Evolutionary conservation across 1,140 invertebrate species (phyloP).

Genomic region (Pseudomyrmex pallidus): DNA sequence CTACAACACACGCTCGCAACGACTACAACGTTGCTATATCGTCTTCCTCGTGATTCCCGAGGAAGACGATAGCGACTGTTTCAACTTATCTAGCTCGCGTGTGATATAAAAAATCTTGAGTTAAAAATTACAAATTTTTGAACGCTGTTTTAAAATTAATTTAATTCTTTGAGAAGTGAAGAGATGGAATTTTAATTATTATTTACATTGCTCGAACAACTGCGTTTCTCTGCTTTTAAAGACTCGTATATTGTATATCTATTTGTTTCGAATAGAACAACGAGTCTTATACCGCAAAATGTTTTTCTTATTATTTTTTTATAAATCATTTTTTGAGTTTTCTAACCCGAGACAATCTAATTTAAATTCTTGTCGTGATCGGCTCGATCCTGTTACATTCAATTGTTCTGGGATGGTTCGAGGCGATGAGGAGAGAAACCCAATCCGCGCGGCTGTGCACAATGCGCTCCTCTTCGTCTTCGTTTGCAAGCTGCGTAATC

Average conservation of each 20-base stretch:
- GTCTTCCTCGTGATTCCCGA: constrained; percentile 5
- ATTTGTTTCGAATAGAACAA: no score
- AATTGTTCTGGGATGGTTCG: constrained; percentile 19
- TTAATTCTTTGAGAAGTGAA: background rate
- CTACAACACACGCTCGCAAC: constrained; percentile 35
- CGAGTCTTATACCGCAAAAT: no score
- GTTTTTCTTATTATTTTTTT: no score
- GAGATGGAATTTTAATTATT: no score
- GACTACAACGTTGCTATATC: constrained; percentile 1
- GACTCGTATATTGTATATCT: no score
- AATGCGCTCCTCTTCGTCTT: constrained; percentile 26
- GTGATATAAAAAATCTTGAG: background rate
- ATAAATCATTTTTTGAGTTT: background rate
- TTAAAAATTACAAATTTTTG: no score
- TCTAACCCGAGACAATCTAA: constrained; percentile 17
- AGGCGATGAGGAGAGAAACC: background rate
- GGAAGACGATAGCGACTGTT: background rate
- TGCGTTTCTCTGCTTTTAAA: no score
- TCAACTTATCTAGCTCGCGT: background rate
- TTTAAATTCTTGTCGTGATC: constrained; percentile 34
- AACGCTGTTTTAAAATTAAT: background rate
- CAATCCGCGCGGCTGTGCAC: constrained; percentile 5
- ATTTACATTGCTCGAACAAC: no score
- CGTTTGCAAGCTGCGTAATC: constrained; percentile 60
- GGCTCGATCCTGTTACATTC: constrained; percentile 34